Percentiles rank a stretch among this genome's conserved stretches.
These are phyloP conservation scores for Miniopterus natalensis DNA, from an alignment of 2,113 vertebrate species.

Conservation along the genomic window DNA sequence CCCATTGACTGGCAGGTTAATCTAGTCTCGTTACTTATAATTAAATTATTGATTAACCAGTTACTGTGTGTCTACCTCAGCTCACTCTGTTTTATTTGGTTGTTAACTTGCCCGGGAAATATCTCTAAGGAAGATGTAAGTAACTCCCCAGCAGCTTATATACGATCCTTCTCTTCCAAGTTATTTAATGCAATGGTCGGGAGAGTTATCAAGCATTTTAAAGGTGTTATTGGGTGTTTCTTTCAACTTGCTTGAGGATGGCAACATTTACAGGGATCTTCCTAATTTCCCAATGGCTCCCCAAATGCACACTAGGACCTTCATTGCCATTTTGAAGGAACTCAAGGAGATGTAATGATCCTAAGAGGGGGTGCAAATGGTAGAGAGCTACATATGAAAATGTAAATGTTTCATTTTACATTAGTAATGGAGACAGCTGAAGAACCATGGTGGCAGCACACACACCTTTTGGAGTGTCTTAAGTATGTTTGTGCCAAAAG, in stretches of 20 bases:
- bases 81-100: background rate
- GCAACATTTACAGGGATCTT: background rate
- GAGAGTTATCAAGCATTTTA: conserved; percentile 26
- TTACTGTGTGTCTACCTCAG: background rate
- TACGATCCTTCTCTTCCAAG: background rate
- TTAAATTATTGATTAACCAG: background rate
- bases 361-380: background rate
- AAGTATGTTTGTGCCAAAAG: background rate
- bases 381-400: background rate
- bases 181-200: background rate
- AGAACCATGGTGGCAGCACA: background rate
- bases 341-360: conserved; percentile 4
- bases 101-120: background rate
- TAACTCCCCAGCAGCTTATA: background rate
- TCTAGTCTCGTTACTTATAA: background rate
- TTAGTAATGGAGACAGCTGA: conserved; percentile 16
- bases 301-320: background rate
- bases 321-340: conserved; percentile 18
- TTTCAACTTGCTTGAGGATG: background rate
- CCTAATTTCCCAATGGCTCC: background rate
- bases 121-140: background rate
- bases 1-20: background rate
- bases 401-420: background rate
- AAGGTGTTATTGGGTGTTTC: background rate
- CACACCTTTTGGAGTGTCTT: background rate